Base-by-base conservation (phyloP, 1,140 invertebrate genomes). In the Formica selysi region DNA sequence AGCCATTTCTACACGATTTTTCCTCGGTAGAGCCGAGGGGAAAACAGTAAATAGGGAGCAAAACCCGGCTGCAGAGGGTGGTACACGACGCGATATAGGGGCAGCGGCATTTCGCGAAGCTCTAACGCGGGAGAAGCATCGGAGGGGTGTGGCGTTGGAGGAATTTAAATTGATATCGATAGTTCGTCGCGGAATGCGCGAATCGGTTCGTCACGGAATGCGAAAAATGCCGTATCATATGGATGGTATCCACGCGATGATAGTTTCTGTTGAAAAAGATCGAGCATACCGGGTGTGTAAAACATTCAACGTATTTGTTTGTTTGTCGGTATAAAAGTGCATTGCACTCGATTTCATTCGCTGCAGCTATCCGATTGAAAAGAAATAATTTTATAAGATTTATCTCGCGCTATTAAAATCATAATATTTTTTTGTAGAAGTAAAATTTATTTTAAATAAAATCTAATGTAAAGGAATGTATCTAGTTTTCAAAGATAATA, bases 1-100 rank as follows among this genome's bases (percentile, higher is more conserved):
- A 95, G 95, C 93, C 94, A 94, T 95, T 95, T 95, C 94, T 94
- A 93, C 94, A 92, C 93, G 93, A 94, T 94, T 94, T 94, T 94
- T 92, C 89, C 86, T 87, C 71, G 57, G 88, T 62, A 90, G 83
- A 89, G 91, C 83, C 91, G 83, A 86, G 87, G 88, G 85, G 88
- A 87, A 87, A 91, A 92, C 91, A 91, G 93, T 92, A 94, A 93
- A 93, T 94, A 94, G 92, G 93, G 89, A 89, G 79, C 78, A 64
- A 84, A 83, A 36, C 38, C 29, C 26, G 76, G 85, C 62, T 84
- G 32, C 74, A 67, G 67, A 51, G 90, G 88, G 59, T 87, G 54
- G 68, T 71, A 44, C 16, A 29, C 48, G 48, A 59, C 57, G 65
- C 87, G 51, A 57, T 54, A 59, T 67, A 78, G 54, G 87, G 57